These are phyloP conservation scores for Sinhomidia bicolor DNA, from an alignment of 2,888 invertebrate species.

Conservation along the genomic window DNA sequence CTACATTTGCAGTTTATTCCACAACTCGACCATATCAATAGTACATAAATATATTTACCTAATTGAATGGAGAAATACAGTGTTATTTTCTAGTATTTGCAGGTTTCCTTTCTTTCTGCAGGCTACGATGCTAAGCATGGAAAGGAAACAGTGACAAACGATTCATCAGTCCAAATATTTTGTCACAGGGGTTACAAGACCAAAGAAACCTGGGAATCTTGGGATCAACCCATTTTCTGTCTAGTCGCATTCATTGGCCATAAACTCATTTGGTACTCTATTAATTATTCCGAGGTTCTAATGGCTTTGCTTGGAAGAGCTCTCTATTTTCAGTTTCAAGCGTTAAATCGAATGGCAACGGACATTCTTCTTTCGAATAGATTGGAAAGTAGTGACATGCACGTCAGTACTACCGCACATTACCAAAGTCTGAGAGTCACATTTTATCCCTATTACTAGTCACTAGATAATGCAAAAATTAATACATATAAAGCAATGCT, in stretches of 20 bases:
- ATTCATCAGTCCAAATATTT: slow-evolving; percentile 50
- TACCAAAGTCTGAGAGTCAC: too few species aligned
- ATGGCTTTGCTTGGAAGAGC: slow-evolving; percentile 69
- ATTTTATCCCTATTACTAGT: too few species aligned
- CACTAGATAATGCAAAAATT: not conserved
- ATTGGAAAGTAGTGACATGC: not conserved
- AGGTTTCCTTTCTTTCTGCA: too few species aligned
- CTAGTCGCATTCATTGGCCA: slow-evolving; percentile 61
- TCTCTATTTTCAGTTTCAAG: slow-evolving; percentile 72
- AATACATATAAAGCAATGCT: not conserved
- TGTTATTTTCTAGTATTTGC: not conserved
- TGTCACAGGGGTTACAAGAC: slow-evolving; percentile 61
- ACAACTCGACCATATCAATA: slow-evolving; percentile 54
- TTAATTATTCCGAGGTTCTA: slow-evolving; percentile 71
- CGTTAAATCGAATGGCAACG: slow-evolving; percentile 38
- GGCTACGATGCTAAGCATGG: slow-evolving; percentile 28
- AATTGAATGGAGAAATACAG: not conserved
- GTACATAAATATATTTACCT: not conserved
- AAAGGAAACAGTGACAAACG: not conserved
- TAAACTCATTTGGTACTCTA: slow-evolving; percentile 64
- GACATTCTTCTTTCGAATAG: slow-evolving; percentile 17
- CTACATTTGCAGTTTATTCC: slow-evolving; percentile 63
- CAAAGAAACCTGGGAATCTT: slow-evolving; percentile 50
- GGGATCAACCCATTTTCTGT: slow-evolving; percentile 58
- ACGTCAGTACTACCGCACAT: not conserved